phyloP scores from a whole-genome alignment of 2,113 vertebrate genomes.

The Eublepharis macularius region DNA sequence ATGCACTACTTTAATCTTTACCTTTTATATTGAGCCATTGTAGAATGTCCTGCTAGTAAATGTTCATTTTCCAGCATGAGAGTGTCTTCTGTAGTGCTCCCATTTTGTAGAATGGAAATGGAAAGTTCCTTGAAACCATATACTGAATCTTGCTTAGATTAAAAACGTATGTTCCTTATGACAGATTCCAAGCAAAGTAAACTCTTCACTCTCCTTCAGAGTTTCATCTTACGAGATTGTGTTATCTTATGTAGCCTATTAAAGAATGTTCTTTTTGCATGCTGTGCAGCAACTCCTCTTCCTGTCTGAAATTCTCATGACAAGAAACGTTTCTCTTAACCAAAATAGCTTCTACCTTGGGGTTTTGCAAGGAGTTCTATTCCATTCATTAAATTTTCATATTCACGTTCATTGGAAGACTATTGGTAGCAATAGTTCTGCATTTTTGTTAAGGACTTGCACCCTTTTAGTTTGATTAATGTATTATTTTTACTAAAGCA shows the following conservation, averaged over 20 bases:
- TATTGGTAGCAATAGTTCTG: background rate
- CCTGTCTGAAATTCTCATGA: background rate
- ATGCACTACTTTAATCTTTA: background rate
- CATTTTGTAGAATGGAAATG: background rate
- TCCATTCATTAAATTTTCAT: rapidly evolving
- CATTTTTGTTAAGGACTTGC: background rate
- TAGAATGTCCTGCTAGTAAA: background rate
- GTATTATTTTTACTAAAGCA: background rate
- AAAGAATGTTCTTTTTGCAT: background rate
- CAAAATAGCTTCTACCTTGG: background rate
- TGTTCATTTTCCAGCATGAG: constrained; percentile 34
- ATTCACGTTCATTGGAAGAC: background rate
- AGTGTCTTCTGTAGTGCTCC: background rate
- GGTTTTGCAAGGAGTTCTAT: background rate
- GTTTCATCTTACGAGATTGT: background rate
- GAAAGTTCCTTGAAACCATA: background rate
- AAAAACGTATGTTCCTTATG: background rate
- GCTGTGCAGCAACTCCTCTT: background rate
- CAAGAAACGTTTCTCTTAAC: background rate
- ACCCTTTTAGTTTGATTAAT: background rate
- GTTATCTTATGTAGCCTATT: background rate
- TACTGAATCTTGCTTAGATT: background rate
- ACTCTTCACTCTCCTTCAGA: no score
- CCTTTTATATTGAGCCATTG: background rate
- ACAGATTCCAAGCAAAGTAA: background rate